Base-by-base conservation (phyloP, 2,797 vertebrate genomes). In the Pipistrellus pipistrellus region DNA sequence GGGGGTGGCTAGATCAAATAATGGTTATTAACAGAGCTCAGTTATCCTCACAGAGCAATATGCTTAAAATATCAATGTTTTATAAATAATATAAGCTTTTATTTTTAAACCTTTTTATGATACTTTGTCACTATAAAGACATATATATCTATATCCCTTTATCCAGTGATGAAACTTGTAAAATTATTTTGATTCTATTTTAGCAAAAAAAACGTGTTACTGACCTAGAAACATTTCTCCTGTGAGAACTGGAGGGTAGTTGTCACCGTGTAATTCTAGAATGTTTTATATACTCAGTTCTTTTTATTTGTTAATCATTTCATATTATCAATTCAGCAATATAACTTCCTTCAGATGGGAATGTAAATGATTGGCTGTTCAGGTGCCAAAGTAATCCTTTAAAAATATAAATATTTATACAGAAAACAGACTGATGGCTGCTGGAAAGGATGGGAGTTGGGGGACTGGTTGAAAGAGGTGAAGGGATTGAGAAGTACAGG, bases 221-320 rank as follows among this genome's bases (percentile, higher is more conserved):
- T 80, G 23, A 82, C 30, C 21, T 73, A 78, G 69, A 85, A 75
- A 51, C 18, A 57, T 77, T 32, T 69, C 8, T 69, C 11, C 51
- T 25, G 27, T 23, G 35, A 88, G 38, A 90, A 82, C 1, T 44
- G 10, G 38, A 83, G 21, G 6, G 12, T 69, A 10, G n/a, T 13
- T 76, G 6, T 48, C 76, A 93, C 9, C 4, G 15, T 27, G 0
- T 62, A 75, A 75, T 17, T 75, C 30, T 75, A 59, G 9, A 68
- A n/a, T 46, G 11, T 69, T 46, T 80, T 15, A 51, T 62, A 83
- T 8, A 84, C 5, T 35, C 17, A 35, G 14, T 71, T 90, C 44
- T 92, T 64, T 77, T 48, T 77, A 20, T 25, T 88, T 93, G 69
- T 82, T 75, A 93, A 59, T 75, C 35, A 80, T 81, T 71, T 85